Evolutionary conservation across 1,140 invertebrate genomes (phyloP).

Genomic region (Drosophila trapezifrons): DNA sequence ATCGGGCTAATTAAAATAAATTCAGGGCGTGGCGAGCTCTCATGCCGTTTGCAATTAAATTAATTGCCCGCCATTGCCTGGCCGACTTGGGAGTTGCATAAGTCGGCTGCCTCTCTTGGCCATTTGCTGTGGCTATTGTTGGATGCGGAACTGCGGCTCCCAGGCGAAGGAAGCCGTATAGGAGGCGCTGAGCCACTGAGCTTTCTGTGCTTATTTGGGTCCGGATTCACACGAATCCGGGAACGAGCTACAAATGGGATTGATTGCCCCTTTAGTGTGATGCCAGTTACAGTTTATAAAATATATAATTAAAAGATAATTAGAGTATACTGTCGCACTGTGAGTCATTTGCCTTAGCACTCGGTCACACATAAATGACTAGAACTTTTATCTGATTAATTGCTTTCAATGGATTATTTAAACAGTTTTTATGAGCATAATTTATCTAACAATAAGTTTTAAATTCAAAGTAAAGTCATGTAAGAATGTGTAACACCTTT

Average conservation of each 20-base stretch:
- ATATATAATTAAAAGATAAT: slow-evolving; percentile 15
- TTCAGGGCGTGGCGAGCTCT: slow-evolving; percentile 66
- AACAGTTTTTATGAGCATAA: background rate
- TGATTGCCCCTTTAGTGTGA: slow-evolving; percentile 12
- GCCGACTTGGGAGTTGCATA: slow-evolving; percentile 56
- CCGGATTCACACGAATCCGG: slow-evolving; percentile 10
- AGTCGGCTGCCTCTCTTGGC: slow-evolving; percentile 29
- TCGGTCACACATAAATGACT: slow-evolving; percentile 13
- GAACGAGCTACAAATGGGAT: slow-evolving; percentile 6
- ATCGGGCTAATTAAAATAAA: slow-evolving; percentile 76
- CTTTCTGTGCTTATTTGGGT: background rate
- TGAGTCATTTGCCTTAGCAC: slow-evolving; percentile 2
- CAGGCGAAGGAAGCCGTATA: slow-evolving; percentile 21
- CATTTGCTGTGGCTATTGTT: slow-evolving; percentile 41
- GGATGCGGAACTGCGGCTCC: slow-evolving; percentile 37
- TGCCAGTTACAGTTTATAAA: slow-evolving; percentile 1
- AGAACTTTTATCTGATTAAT: background rate
- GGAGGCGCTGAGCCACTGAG: slow-evolving; percentile 18
- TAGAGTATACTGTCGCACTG: slow-evolving; percentile 5
- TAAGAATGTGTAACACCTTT: background rate
- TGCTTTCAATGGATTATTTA: background rate
- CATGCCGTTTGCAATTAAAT: slow-evolving; percentile 72
- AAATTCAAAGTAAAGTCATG: background rate
- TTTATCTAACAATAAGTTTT: background rate
- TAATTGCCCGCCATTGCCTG: slow-evolving; percentile 57